These are phyloP conservation scores for Stenotaenia linearis DNA, from an alignment of 2,888 invertebrate species.

Conservation along the genomic window DNA sequence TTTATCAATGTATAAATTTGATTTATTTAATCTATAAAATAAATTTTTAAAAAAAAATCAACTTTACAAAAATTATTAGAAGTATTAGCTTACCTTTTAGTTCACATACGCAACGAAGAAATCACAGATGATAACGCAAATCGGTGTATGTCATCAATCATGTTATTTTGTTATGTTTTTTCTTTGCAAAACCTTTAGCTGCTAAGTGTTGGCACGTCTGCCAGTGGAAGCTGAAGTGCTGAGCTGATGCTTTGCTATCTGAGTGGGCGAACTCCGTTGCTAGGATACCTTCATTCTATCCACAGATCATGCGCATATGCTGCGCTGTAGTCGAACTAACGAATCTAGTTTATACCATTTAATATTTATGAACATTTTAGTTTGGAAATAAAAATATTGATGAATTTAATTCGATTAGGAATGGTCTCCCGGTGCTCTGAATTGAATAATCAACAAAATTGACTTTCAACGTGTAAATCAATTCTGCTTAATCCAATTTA, in stretches of 20 bases:
- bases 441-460: too few species aligned
- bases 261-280: background rate
- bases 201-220: slow-evolving; percentile 13
- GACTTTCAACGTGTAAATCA: too few species aligned
- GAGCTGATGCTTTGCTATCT: background rate
- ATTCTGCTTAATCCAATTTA: too few species aligned
- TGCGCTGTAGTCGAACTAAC: background rate
- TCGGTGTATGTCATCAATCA: background rate
- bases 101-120: too few species aligned
- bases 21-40: too few species aligned
- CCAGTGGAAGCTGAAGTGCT: background rate
- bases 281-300: background rate
- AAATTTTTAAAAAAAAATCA: too few species aligned
- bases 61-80: background rate
- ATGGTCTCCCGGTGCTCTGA: too few species aligned
- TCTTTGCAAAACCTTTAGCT: background rate
- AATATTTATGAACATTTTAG: too few species aligned
- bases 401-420: too few species aligned
- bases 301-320: background rate
- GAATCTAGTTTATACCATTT: too few species aligned
- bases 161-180: background rate
- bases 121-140: background rate
- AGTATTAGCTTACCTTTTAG: background rate
- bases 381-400: too few species aligned
- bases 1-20: background rate